These are phyloP conservation scores for Creontiades dilutus DNA, from an alignment of 2,888 invertebrate genomes.

Conservation along the genomic window DNA sequence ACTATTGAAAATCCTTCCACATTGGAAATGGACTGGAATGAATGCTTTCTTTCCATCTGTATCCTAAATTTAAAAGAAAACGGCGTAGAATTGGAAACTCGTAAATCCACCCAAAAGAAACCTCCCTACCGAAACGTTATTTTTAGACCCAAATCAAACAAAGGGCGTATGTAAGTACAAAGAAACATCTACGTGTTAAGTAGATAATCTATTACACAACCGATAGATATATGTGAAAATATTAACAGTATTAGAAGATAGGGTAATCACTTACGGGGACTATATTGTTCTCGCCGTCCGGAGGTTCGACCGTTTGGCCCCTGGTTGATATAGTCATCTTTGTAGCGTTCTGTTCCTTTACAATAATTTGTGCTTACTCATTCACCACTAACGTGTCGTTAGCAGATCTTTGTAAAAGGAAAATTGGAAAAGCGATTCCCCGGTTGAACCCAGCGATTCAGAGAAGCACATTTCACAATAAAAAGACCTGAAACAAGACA, in stretches of 20 bases:
- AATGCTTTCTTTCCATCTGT: no score
- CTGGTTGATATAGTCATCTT: conserved; percentile 84
- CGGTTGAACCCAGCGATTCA: conserved; percentile 57
- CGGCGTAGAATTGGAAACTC: neutral
- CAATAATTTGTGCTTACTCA: conserved; percentile 59
- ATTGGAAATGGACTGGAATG: no score
- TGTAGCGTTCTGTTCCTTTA: conserved; percentile 71
- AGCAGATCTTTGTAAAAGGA: conserved; percentile 37
- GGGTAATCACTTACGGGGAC: conserved; percentile 75
- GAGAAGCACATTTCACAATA: conserved; percentile 66
- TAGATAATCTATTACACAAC: neutral
- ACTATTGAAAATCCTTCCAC: no score
- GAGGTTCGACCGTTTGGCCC: conserved; percentile 82
- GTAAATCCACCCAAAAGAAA: neutral
- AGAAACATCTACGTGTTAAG: neutral
- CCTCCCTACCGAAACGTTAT: conserved; percentile 37
- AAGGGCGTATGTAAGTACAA: neutral
- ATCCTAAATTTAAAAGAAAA: no score
- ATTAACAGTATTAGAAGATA: neutral
- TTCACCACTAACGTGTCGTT: conserved; percentile 29
- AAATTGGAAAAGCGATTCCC: conserved; percentile 29
- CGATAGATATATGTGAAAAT: neutral
- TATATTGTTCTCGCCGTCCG: conserved; percentile 78
- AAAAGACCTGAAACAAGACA: conserved; percentile 60
- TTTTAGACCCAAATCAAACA: conserved; percentile 49